Percentiles rank a stretch among this genome's conserved stretches.
Evolutionary conservation across 2,888 invertebrate genomes (phyloP).

Genomic region (Pharmacophagus antenor): DNA sequence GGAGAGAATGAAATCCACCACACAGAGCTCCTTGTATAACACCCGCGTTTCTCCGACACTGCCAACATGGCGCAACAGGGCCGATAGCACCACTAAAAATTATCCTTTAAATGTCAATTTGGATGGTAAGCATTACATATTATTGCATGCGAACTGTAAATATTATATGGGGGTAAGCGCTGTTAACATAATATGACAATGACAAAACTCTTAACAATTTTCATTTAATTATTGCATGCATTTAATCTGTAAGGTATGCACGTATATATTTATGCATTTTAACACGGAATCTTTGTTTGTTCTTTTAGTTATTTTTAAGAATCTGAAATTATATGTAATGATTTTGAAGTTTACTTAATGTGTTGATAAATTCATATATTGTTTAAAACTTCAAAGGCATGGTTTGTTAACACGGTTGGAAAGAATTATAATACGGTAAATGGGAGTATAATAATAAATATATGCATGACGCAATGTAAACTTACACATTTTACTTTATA

Average conservation of each 20-base stretch:
- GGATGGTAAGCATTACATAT: constrained; percentile 60
- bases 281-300: background rate
- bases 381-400: background rate
- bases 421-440: background rate
- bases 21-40: constrained; percentile 71
- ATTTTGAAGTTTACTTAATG: background rate
- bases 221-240: constrained; percentile 1
- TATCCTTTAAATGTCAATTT: constrained; percentile 62
- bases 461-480: background rate
- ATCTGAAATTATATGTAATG: background rate
- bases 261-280: background rate
- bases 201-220: constrained; percentile 8
- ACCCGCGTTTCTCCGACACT: constrained; percentile 84
- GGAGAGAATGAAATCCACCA: constrained; percentile 74
- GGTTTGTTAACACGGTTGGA: background rate
- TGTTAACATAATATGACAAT: constrained; percentile 8
- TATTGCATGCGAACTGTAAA: constrained; percentile 15
- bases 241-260: constrained; percentile 3
- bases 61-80: constrained; percentile 73
- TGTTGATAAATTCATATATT: background rate
- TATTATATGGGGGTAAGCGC: constrained; percentile 3
- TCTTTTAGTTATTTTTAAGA: constrained; percentile 1
- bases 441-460: background rate
- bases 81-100: constrained; percentile 68
- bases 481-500: background rate